A percentile compares a stretch with the other conserved stretches of the same genome.
phyloP scores from a whole-genome alignment of 2,113 vertebrate species.

The Glaucidium brasilianum region DNA sequence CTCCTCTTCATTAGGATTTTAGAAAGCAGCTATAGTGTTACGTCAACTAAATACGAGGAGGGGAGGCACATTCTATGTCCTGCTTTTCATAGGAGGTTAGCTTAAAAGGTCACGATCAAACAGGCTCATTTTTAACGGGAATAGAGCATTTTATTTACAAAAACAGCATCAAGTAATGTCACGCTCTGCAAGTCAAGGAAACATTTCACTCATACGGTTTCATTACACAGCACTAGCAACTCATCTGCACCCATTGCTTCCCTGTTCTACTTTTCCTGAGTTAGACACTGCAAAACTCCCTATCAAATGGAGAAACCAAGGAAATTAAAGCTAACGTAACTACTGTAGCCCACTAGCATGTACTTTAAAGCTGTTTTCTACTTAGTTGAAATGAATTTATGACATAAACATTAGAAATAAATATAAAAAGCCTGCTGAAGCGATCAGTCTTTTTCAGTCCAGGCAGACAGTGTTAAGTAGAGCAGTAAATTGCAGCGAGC shows the following conservation, averaged over 20 bases:
- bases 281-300: too few relatives aligned
- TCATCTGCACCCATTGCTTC: background rate
- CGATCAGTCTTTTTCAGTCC: background rate
- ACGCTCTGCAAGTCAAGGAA: background rate
- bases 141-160: background rate
- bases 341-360: accelerated
- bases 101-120: background rate
- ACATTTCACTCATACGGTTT: background rate
- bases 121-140: background rate
- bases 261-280: background rate
- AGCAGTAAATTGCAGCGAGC: conserved; percentile 5
- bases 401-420: background rate
- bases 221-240: background rate
- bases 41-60: background rate
- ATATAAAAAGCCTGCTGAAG: background rate
- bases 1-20: background rate
- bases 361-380: background rate
- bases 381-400: background rate
- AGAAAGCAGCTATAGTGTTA: background rate
- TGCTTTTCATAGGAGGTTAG: background rate
- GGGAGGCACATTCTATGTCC: background rate
- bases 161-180: background rate
- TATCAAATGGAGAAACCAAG: background rate
- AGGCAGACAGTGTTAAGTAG: background rate
- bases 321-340: background rate